These are phyloP conservation scores for Leptobrachium ailaonicum DNA, from an alignment of 2,113 vertebrate genomes.

Conservation along the genomic window DNA sequence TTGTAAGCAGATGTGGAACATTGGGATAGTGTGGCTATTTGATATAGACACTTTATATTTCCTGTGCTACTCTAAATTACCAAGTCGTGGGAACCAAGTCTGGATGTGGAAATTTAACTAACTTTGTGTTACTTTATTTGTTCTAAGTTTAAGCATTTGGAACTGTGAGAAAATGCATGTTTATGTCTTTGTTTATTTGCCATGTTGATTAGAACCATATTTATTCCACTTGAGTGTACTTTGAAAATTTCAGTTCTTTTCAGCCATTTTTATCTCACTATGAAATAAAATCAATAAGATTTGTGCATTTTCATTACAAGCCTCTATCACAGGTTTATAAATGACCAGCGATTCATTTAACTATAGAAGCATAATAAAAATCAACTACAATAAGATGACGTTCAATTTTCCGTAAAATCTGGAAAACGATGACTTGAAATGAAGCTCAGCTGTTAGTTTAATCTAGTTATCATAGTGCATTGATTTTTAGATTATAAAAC, in stretches of 20 bases:
- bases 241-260: background rate
- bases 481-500: too few species aligned
- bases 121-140: slow-evolving; percentile 22
- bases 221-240: slow-evolving; percentile 2
- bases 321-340: background rate
- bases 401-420: background rate
- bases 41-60: too few species aligned
- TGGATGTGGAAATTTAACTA: background rate
- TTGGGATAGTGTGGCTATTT: too few species aligned
- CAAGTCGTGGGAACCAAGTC: slow-evolving; percentile 20
- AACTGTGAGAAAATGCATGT: slow-evolving; percentile 29
- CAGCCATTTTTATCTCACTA: background rate
- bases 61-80: background rate
- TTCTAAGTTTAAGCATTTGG: slow-evolving; percentile 24
- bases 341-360: background rate
- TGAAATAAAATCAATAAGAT: background rate
- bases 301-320: background rate
- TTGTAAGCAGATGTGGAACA: too few species aligned
- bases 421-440: background rate
- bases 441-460: too few species aligned
- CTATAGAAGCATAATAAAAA: background rate
- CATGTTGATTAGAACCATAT: slow-evolving; percentile 25
- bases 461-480: too few species aligned
- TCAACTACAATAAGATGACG: background rate
- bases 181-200: slow-evolving; percentile 14